Evolutionary conservation across 2,113 vertebrate genomes (phyloP).

Genomic region (Eubucco bourcierii): DNA sequence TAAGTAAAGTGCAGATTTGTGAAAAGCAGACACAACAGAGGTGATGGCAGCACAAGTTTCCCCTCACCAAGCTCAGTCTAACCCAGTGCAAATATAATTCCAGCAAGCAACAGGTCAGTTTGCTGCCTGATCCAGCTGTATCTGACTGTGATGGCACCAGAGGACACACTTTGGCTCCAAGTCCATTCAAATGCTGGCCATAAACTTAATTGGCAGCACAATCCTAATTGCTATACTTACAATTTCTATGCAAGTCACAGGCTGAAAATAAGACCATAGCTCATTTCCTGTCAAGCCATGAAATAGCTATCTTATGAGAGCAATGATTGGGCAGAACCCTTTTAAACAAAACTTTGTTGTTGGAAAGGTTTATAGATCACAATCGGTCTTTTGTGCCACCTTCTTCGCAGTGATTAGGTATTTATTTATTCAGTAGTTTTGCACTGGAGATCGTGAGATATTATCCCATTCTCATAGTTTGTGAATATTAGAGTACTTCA

Average conservation of each 20-base stretch:
- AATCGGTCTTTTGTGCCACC: not conserved
- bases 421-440: not conserved
- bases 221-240: not conserved
- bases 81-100: not conserved
- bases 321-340: not conserved
- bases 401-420: not conserved
- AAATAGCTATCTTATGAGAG: not conserved
- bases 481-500: not conserved
- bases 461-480: not conserved
- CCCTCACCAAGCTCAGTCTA: not conserved
- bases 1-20: not conserved
- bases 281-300: not conserved
- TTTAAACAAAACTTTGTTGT: not conserved
- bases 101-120: not conserved
- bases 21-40: not conserved
- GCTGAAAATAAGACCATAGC: not conserved
- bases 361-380: not conserved
- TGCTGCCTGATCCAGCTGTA: not conserved
- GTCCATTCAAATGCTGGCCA: not conserved
- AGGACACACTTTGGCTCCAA: not conserved
- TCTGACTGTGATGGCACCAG: not conserved
- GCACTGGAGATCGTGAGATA: not conserved
- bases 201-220: not conserved
- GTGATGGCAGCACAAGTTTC: not conserved
- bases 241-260: not conserved